Evolutionary conservation across 2,888 invertebrate genomes (phyloP).

Genomic region (Drosophila subsilvestris): DNA sequence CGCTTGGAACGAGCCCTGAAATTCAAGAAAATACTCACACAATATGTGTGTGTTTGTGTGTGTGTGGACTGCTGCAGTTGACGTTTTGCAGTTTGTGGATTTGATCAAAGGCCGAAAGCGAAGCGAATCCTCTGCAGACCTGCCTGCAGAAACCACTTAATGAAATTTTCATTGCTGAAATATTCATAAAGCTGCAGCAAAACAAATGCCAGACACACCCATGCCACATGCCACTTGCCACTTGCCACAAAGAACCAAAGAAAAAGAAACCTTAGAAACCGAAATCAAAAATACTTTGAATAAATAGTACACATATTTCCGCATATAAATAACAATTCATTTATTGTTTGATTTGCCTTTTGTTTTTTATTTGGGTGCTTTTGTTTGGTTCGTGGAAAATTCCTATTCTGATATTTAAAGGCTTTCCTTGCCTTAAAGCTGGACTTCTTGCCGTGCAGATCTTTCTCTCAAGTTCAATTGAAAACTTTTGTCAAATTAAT

Average conservation of each 20-base stretch:
- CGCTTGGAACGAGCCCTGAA: constrained; percentile 5
- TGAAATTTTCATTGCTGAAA: constrained; percentile 58
- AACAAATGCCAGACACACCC: constrained; percentile 22
- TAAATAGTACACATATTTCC: not conserved
- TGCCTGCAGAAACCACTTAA: constrained; percentile 47
- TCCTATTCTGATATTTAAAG: constrained; percentile 27
- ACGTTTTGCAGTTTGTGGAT: constrained; percentile 20
- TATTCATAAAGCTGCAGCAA: constrained; percentile 39
- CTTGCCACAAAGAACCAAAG: not conserved
- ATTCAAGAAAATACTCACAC: constrained; percentile 13
- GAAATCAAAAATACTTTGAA: not conserved
- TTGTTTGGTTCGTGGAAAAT: constrained; percentile 37
- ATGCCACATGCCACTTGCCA: not conserved
- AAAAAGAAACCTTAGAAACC: constrained; percentile 16
- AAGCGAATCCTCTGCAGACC: constrained; percentile 10
- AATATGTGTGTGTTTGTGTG: not conserved
- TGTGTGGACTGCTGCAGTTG: constrained; percentile 20
- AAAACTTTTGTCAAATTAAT: constrained; percentile 78
- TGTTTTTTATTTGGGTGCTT: constrained; percentile 19
- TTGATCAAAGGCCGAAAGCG: constrained; percentile 19
- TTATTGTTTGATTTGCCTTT: constrained; percentile 44
- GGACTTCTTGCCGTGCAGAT: constrained; percentile 28
- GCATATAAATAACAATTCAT: constrained; percentile 52
- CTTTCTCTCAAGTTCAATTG: constrained; percentile 57
- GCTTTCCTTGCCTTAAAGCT: constrained; percentile 49